Base-by-base conservation (phyloP, 2,797 vertebrate species). In the Morelia viridis region DNA sequence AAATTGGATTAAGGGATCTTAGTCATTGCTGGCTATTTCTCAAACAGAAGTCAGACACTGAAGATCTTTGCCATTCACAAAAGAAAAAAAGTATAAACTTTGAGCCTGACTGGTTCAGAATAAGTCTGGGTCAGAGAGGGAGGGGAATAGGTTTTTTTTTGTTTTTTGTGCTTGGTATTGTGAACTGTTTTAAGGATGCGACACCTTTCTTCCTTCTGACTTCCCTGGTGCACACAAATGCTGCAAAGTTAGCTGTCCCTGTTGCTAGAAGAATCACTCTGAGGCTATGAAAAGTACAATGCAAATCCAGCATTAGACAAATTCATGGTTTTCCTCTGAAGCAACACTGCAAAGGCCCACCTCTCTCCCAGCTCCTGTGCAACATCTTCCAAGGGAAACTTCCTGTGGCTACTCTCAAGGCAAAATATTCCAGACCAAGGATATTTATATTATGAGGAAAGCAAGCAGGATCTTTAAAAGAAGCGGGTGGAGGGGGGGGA, bases 11-110 rank as follows among this genome's bases (percentile, higher is more conserved):
- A 95, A 95, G 92, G 87, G 93, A 94, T 58, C 91, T 96, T 96
- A 96, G 95, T 96, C 95, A 95, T 93, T 95, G 92, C 95, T 96
- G 96, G 95, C 94, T 87, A 94, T 89, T 89, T 93, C 92, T 95
- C 96, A 96, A 96, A 96, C 95, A 96, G 95, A 94, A 96, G 95
- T 95, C 94, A 94, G 94, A 93, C 94, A 95, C 86, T 94, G n/a
- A 68, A 62, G 50, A 83, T 46, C 95, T 95, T 94, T 1, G 17
- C 94, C 93, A 95, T 94, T 96, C 95, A 96, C 94, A 96, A 58
- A 95, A 41, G 41, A 41, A 96, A 80, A 35, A 65, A 95, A 89
- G 50, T 95, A 93, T 94, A 94, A 96, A 94, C 92, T 93, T 17
- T 19, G 64, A 95, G 56, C 89, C 84, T 90, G 58, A 50, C 8